Conservation (phyloP, 2,113 vertebrate species). For the Xiphophorus maculatus region DNA sequence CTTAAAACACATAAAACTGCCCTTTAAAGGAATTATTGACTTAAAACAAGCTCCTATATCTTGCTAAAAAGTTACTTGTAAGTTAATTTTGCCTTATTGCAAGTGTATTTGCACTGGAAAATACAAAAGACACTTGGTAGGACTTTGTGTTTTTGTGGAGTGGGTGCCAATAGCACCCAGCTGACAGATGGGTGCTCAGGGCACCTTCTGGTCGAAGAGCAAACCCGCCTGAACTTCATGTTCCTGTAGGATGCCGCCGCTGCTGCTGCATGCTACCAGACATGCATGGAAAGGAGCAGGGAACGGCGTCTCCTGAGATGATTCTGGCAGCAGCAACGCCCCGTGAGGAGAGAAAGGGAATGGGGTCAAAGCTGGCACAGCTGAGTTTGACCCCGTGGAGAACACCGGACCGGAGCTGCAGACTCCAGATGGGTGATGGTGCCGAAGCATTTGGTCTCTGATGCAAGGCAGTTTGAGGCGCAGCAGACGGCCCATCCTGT, state of each 20-base stretch:
- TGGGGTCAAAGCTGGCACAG: slow-evolving; percentile 61
- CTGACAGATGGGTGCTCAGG: slow-evolving; percentile 63
- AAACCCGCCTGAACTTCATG: slow-evolving; percentile 34
- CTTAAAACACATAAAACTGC: too few relatives aligned
- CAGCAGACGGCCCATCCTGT: slow-evolving; percentile 71
- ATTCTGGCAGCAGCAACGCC: slow-evolving; percentile 61
- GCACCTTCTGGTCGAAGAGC: slow-evolving; percentile 34
- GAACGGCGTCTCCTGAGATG: slow-evolving; percentile 63
- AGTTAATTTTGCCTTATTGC: too few relatives aligned
- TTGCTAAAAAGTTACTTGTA: too few relatives aligned
- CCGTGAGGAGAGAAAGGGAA: slow-evolving; percentile 45
- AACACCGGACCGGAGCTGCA: slow-evolving; percentile 34
- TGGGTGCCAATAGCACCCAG: slow-evolving; percentile 46
- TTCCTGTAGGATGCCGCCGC: slow-evolving; percentile 53
- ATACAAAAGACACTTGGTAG: too few relatives aligned
- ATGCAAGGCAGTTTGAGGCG: slow-evolving; percentile 69
- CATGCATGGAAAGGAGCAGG: slow-evolving; percentile 50
- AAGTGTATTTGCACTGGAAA: too few relatives aligned
- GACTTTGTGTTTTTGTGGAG: slow-evolving; percentile 3
- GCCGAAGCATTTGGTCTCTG: slow-evolving; percentile 69
- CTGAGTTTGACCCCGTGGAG: slow-evolving; percentile 63
- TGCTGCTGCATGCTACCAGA: slow-evolving; percentile 52
- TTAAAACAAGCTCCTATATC: too few relatives aligned
- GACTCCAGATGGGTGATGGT: slow-evolving; percentile 75
- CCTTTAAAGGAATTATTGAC: too few relatives aligned